phyloP scores from a whole-genome alignment of 2,113 vertebrate genomes.

The Geococcyx californianus region DNA sequence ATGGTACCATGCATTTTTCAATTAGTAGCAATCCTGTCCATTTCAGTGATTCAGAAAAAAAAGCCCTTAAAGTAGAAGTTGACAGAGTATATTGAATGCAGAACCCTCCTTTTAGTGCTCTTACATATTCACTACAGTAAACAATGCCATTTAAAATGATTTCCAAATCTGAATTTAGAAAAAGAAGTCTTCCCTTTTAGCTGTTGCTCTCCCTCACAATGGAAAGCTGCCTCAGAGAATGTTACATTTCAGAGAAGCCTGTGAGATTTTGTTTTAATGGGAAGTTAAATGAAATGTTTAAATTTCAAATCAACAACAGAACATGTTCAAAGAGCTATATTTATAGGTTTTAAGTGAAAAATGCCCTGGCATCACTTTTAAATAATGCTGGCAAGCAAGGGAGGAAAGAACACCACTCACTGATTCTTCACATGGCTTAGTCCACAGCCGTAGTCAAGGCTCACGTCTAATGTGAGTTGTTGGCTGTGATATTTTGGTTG shows the following conservation, averaged over 20 bases:
- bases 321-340: slow-evolving; percentile 58
- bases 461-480: slow-evolving; percentile 51
- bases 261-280: slow-evolving; percentile 42
- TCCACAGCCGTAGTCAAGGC: slow-evolving; percentile 29
- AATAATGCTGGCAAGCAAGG: slow-evolving; percentile 34
- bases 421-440: slow-evolving; percentile 57
- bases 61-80: neutral
- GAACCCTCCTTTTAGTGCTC: neutral
- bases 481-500: slow-evolving; percentile 58
- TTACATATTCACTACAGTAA: slow-evolving; percentile 35
- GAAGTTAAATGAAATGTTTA: slow-evolving; percentile 61
- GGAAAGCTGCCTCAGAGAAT: slow-evolving; percentile 54
- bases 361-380: slow-evolving; percentile 49
- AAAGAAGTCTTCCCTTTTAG: neutral
- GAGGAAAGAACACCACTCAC: slow-evolving; percentile 30
- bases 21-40: slow-evolving; percentile 12
- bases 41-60: slow-evolving; percentile 9
- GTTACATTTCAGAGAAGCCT: slow-evolving; percentile 35
- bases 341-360: slow-evolving; percentile 64
- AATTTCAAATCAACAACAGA: slow-evolving; percentile 68
- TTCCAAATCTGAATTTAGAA: slow-evolving; percentile 46
- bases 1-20: slow-evolving; percentile 18
- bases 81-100: slow-evolving; percentile 31
- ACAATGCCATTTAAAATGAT: slow-evolving; percentile 52
- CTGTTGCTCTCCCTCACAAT: slow-evolving; percentile 29